These are phyloP conservation scores for Otocyon megalotis DNA, from an alignment of 2,113 vertebrate species.

Conservation along the genomic window DNA sequence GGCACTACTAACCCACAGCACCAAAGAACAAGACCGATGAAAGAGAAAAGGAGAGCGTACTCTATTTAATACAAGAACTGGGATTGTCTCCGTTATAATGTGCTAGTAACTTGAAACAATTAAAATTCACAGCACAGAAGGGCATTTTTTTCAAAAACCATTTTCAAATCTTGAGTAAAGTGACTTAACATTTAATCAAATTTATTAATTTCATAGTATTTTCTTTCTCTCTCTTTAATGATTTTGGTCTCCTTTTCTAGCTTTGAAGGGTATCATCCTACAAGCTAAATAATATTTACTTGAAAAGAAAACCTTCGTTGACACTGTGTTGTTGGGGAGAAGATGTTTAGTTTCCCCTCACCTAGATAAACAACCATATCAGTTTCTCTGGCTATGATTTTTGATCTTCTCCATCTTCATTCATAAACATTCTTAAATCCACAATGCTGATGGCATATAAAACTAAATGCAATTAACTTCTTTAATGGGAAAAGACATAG, in stretches of 20 bases:
- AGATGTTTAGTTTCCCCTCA: not conserved
- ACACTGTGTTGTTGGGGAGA: not conserved
- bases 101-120: not conserved
- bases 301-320: not conserved
- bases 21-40: not conserved
- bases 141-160: not conserved
- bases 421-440: not conserved
- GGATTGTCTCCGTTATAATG: not conserved
- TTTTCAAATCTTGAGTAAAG: not conserved
- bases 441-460: not conserved
- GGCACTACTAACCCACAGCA: not conserved
- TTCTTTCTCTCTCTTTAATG: not conserved
- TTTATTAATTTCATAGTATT: conserved; percentile 23
- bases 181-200: not conserved
- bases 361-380: not conserved
- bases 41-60: not conserved
- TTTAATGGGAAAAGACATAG: not conserved
- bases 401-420: not conserved
- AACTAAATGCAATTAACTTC: not conserved
- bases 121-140: not conserved
- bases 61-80: not conserved
- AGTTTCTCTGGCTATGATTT: not conserved
- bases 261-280: not conserved
- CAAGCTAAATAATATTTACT: not conserved
- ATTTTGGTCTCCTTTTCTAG: not conserved